Percentiles rank a stretch among this genome's conserved stretches.
Conservation (phyloP, 2,797 vertebrate genomes). For the Coregonus ussuriensis region DNA sequence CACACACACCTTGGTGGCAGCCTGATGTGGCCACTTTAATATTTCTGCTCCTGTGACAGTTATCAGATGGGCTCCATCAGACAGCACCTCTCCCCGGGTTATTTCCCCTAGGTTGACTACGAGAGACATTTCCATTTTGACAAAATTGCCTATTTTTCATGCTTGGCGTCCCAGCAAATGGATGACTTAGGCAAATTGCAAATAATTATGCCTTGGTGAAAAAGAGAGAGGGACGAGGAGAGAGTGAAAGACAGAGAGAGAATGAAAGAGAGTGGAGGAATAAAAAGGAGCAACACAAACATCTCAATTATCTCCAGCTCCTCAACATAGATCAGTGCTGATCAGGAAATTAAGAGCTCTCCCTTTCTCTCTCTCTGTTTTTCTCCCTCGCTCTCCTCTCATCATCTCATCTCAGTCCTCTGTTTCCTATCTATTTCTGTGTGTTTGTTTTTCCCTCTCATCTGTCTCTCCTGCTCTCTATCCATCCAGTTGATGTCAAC, state of each 20-base stretch:
- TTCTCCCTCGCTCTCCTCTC: background rate
- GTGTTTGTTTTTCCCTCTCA: background rate
- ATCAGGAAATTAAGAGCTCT: slow-evolving; percentile 67
- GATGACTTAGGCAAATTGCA: slow-evolving; percentile 99
- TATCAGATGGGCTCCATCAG: slow-evolving; percentile 86
- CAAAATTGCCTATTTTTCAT: slow-evolving; percentile 99
- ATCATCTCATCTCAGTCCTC: background rate
- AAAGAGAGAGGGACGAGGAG: slow-evolving; percentile 83
- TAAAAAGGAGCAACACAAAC: slow-evolving; percentile 91
- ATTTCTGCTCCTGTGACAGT: slow-evolving; percentile 87
- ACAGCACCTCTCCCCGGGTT: slow-evolving; percentile 86
- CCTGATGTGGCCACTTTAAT: slow-evolving; percentile 81
- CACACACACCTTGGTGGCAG: slow-evolving; percentile 67
- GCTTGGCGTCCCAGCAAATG: slow-evolving; percentile 99
- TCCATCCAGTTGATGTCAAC: too few species aligned
- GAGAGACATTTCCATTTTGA: slow-evolving; percentile 95
- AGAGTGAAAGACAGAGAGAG: slow-evolving; percentile 72
- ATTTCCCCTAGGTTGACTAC: slow-evolving; percentile 89
- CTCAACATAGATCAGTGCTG: slow-evolving; percentile 89
- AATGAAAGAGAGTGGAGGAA: slow-evolving; percentile 49
- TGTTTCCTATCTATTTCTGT: background rate
- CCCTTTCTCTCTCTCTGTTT: slow-evolving; percentile 9
- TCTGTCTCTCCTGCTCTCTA: background rate
- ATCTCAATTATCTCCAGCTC: slow-evolving; percentile 94
- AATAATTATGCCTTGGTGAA: slow-evolving; percentile 99